These are phyloP conservation scores for Scaptomyza caliginosa DNA, from an alignment of 2,888 invertebrate genomes.

Conservation along the genomic window DNA sequence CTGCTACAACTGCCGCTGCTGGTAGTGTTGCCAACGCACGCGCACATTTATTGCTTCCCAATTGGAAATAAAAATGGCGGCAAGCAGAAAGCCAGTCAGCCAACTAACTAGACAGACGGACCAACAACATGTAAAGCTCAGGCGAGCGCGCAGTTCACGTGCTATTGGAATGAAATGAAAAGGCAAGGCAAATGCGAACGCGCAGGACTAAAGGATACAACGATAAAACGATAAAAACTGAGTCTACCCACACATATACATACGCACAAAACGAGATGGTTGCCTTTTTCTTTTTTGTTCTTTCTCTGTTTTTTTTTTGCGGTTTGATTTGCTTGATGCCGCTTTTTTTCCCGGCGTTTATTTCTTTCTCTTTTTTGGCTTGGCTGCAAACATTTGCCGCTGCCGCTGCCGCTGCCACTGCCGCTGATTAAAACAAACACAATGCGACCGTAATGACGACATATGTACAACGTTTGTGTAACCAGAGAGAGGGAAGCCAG, in stretches of 20 bases:
- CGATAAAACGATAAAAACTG: constrained; percentile 48
- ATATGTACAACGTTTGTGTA: constrained; percentile 60
- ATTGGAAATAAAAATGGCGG: constrained; percentile 77
- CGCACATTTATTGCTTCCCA: constrained; percentile 77
- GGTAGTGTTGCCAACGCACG: constrained; percentile 68
- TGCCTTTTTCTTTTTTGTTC: constrained; percentile 25
- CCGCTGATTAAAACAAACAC: constrained; percentile 79
- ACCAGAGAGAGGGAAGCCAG: background rate
- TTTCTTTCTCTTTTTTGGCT: constrained; percentile 22
- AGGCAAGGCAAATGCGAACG: constrained; percentile 38
- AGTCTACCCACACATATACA: constrained; percentile 12
- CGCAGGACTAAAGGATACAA: constrained; percentile 14
- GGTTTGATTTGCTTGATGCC: constrained; percentile 67
- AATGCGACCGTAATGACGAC: constrained; percentile 77
- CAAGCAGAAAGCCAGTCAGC: constrained; percentile 45
- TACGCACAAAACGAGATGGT: constrained; percentile 11
- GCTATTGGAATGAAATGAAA: constrained; percentile 55
- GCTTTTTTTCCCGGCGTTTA: constrained; percentile 24
- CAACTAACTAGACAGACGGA: constrained; percentile 36
- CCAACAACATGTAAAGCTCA: constrained; percentile 24
- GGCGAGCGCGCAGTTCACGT: constrained; percentile 39
- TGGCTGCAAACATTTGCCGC: constrained; percentile 67
- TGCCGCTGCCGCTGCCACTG: constrained; percentile 67
- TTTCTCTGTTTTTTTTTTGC: constrained; percentile 23
- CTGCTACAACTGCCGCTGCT: constrained; percentile 16